Percentiles rank a stretch among this genome's conserved stretches.
phyloP scores from a whole-genome alignment of 2,888 invertebrate genomes.

The Apantesis nais region DNA sequence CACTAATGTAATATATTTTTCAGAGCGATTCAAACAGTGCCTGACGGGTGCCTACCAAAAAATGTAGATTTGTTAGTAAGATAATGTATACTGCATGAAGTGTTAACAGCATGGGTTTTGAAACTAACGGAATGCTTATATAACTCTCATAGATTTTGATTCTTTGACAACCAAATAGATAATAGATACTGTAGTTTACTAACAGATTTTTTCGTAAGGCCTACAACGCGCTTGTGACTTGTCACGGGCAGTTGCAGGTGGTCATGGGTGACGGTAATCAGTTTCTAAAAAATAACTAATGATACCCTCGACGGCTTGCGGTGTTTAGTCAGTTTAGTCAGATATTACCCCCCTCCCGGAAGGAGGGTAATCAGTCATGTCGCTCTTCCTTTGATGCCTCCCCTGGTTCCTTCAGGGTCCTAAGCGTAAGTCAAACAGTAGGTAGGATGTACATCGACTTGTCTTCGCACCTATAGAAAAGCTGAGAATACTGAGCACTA shows the following conservation, averaged over 20 bases:
- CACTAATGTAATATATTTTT: conserved; percentile 69
- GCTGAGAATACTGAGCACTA: no score
- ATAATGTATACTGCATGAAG: conserved; percentile 71
- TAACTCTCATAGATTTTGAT: conserved; percentile 16
- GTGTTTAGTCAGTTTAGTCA: no score
- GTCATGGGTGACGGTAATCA: no score
- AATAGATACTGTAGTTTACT: background rate
- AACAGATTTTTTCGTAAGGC: background rate
- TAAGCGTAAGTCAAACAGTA: background rate
- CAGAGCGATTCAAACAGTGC: conserved; percentile 83
- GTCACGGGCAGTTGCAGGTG: no score
- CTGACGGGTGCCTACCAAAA: conserved; percentile 83
- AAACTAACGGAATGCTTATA: conserved; percentile 35
- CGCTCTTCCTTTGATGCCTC: no score
- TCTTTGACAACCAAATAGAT: conserved; percentile 19
- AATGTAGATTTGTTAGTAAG: conserved; percentile 86
- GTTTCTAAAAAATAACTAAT: no score
- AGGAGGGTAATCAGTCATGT: no score
- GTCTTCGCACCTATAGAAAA: background rate
- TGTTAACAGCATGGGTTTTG: conserved; percentile 44
- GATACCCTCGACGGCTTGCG: no score
- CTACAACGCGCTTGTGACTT: no score
- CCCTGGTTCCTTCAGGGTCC: no score
- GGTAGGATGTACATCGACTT: background rate
- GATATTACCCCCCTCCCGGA: no score